phyloP scores from a whole-genome alignment of 2,888 invertebrate species.

The Octodonta nipae region DNA sequence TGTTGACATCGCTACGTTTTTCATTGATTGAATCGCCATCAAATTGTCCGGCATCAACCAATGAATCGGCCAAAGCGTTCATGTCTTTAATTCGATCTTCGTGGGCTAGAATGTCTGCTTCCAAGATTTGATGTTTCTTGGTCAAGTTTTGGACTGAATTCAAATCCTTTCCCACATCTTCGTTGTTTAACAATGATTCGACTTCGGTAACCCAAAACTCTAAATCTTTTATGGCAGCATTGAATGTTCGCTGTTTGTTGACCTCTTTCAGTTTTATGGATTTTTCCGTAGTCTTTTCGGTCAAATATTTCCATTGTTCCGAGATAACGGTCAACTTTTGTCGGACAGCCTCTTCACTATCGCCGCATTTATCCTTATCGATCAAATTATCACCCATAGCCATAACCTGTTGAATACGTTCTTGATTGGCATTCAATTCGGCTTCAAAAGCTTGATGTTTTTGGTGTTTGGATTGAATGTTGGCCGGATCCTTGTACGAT shows the following conservation, averaged over 20 bases:
- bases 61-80: conserved; percentile 90
- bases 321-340: conserved; percentile 81
- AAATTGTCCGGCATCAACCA: conserved; percentile 93
- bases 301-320: conserved; percentile 96
- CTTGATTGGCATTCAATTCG: conserved; percentile 95
- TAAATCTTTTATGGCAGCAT: conserved; percentile 97
- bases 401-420: conserved; percentile 89
- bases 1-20: conserved; percentile 89
- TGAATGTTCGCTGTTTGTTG: conserved; percentile 96
- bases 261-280: conserved; percentile 96
- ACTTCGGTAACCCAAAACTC: conserved; percentile 99
- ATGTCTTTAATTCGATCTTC: conserved; percentile 88
- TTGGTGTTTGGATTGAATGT: conserved; percentile 98
- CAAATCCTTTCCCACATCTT: conserved; percentile 95
- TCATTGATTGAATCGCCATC: conserved; percentile 92
- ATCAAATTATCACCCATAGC: conserved; percentile 91
- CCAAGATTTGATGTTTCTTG: conserved; percentile 95
- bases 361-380: conserved; percentile 91
- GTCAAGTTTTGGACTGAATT: conserved; percentile 97
- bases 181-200: conserved; percentile 85
- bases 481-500: conserved; percentile 90
- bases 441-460: conserved; percentile 99
- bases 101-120: conserved; percentile 94
- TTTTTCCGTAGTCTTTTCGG: conserved; percentile 96
- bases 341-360: conserved; percentile 94